Conservation (phyloP, 1,140 invertebrate species). For the Phymorhynchus buccinoides region DNA sequence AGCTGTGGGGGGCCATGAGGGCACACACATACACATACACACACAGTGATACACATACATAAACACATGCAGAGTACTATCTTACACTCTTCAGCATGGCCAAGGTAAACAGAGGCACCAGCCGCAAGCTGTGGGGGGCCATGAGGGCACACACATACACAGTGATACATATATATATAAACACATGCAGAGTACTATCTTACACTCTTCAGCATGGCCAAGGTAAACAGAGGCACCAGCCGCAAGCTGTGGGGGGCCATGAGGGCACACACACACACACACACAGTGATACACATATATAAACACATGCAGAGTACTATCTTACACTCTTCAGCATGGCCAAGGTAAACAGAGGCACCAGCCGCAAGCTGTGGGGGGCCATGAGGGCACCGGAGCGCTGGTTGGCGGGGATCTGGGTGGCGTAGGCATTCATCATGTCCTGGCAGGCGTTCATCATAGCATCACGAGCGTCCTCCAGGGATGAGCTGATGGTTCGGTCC, state of each 20-base stretch:
- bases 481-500: slow-evolving; percentile 89
- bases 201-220: slow-evolving; percentile 93
- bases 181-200: slow-evolving; percentile 65
- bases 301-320: too few relatives aligned
- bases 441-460: slow-evolving; percentile 95
- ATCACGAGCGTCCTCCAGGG: slow-evolving; percentile 92
- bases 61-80: too few relatives aligned
- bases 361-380: slow-evolving; percentile 82
- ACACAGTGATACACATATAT: background rate
- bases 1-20: too few relatives aligned
- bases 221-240: slow-evolving; percentile 90
- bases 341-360: slow-evolving; percentile 92
- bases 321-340: slow-evolving; percentile 92
- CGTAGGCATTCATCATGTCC: slow-evolving; percentile 90
- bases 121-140: too few relatives aligned
- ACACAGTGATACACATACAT: too few relatives aligned
- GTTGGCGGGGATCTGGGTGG: slow-evolving; percentile 75
- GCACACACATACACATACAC: too few relatives aligned
- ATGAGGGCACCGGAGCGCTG: slow-evolving; percentile 82
- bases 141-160: background rate
- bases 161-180: background rate
- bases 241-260: slow-evolving; percentile 83
- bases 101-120: too few relatives aligned
- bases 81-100: too few relatives aligned
- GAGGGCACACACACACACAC: slow-evolving; percentile 74